phyloP scores from a whole-genome alignment of 2,797 vertebrate genomes.

The Botia kubotai region DNA sequence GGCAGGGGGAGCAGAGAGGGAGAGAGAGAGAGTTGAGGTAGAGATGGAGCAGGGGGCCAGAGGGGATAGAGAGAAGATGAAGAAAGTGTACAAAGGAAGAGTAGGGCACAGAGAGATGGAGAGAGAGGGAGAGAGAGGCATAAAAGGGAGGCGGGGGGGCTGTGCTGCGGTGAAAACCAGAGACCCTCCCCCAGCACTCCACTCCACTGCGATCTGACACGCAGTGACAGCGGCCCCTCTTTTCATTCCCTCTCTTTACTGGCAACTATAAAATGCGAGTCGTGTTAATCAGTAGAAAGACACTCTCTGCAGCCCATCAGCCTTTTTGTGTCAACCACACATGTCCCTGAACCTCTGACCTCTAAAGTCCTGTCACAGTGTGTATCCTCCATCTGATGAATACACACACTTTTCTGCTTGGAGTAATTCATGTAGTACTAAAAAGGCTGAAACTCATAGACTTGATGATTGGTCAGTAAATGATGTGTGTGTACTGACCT shows the following conservation, averaged over 20 bases:
- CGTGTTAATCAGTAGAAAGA: slow-evolving; percentile 50
- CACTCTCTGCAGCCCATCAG: slow-evolving; percentile 16
- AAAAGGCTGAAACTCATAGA: background rate
- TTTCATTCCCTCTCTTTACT: slow-evolving; percentile 56
- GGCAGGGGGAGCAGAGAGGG: slow-evolving; percentile 51
- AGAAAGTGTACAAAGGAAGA: slow-evolving; percentile 15
- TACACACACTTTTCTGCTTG: slow-evolving; percentile 26
- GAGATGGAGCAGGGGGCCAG: slow-evolving; percentile 7
- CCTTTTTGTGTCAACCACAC: slow-evolving; percentile 13
- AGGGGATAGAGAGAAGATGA: slow-evolving; percentile 18
- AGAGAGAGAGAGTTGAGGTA: background rate
- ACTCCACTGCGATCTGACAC: slow-evolving; percentile 31
- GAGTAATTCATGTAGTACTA: background rate
- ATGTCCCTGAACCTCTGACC: slow-evolving; percentile 30
- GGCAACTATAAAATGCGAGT: slow-evolving; percentile 53
- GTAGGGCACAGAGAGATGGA: background rate
- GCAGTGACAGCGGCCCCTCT: slow-evolving; percentile 29
- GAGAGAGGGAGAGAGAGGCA: background rate
- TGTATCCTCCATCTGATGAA: background rate
- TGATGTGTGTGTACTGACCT: slow-evolving; percentile 70
- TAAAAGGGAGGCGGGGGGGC: background rate
- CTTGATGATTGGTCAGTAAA: background rate
- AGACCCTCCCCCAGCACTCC: slow-evolving; percentile 43
- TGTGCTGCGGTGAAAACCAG: slow-evolving; percentile 23
- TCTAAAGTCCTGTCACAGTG: background rate